Evolutionary conservation across 2,888 invertebrate species (phyloP), one percentile per base, ranked within the genome.

Genomic region (Agrochola litura): DNA sequence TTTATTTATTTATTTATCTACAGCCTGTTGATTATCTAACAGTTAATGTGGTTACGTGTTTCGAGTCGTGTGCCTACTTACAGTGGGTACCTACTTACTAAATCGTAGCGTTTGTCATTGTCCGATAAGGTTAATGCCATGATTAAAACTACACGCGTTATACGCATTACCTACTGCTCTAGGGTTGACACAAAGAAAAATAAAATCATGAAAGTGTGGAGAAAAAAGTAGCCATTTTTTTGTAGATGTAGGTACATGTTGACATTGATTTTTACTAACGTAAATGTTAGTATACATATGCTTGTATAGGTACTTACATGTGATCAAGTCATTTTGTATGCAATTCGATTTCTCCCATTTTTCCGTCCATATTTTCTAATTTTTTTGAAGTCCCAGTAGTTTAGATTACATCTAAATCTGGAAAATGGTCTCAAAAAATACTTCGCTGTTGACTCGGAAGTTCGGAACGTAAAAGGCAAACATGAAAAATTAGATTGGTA

Each of bases 111-210:
- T 81, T 88, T 82, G 86, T 88, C 88, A 84, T 86, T 88, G 84
- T 89, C 83, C 76, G 84, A 79, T 88, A 89, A 86, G 82, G 86
- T 89, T 88, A 88, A 88, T 88, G 81, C 85, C 87, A 81, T 81
- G 89, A 84, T 86, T 88, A 84, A 79, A 74, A 81, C 64, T 65
- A 64, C 74, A 75, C 73, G 82, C 66, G 60, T 73, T 78, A 73
- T 58, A 73, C 70, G 60, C 68, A 73, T 84, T 75, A 37, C 37
- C 37, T 5, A 68, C 69, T 79, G 41, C 0, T 3, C 0, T 60
- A 87, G 79, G 87, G 87, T 68, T 87, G 80, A 1, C 12, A 22
- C 0, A 25, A 30, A 5, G 30, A 16, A 46, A n/a, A 73, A 60
- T 2, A 30, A 37, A 37, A 60, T 37, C 37, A 37, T 37, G 37